phyloP scores from a whole-genome alignment of 2,888 invertebrate genomes.

The Minunthozetes semirufus region DNA sequence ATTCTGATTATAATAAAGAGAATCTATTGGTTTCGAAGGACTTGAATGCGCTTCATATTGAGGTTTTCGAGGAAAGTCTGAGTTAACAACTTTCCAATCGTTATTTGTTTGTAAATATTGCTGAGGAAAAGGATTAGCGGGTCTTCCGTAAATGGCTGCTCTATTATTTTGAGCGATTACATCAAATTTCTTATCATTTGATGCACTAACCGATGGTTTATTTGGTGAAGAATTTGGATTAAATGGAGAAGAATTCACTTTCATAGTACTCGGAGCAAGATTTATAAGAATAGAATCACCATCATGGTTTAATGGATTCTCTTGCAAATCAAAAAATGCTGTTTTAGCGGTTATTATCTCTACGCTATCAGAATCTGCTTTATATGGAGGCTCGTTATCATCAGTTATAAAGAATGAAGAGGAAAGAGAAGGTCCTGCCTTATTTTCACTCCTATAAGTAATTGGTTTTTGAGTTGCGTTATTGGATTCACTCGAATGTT shows the following conservation, averaged over 20 bases:
- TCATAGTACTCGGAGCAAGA: conserved; percentile 17
- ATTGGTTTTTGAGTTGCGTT: background rate
- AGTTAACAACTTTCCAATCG: conserved; percentile 29
- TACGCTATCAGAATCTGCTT: conserved; percentile 5
- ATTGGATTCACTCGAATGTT: background rate
- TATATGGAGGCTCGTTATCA: background rate
- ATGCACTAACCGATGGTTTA: background rate
- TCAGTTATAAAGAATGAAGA: conserved; percentile 1
- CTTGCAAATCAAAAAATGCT: conserved; percentile 23
- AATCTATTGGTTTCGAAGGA: background rate
- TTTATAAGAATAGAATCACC: conserved; percentile 33
- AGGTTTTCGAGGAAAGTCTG: conserved; percentile 21
- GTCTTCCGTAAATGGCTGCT: conserved; percentile 9
- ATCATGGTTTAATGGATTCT: too few relatives aligned
- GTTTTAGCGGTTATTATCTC: conserved; percentile 35
- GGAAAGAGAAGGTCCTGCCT: background rate
- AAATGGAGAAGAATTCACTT: conserved; percentile 6
- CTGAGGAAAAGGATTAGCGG: background rate
- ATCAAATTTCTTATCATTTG: conserved; percentile 10
- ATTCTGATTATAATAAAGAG: conserved; percentile 3
- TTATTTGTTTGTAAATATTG: background rate
- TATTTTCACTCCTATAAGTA: background rate
- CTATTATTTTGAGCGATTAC: conserved; percentile 3
- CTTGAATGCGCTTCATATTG: background rate
- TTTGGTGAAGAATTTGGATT: background rate